Conservation (phyloP, 2,113 vertebrate species). For the Paradoxurus hermaphroditus region DNA sequence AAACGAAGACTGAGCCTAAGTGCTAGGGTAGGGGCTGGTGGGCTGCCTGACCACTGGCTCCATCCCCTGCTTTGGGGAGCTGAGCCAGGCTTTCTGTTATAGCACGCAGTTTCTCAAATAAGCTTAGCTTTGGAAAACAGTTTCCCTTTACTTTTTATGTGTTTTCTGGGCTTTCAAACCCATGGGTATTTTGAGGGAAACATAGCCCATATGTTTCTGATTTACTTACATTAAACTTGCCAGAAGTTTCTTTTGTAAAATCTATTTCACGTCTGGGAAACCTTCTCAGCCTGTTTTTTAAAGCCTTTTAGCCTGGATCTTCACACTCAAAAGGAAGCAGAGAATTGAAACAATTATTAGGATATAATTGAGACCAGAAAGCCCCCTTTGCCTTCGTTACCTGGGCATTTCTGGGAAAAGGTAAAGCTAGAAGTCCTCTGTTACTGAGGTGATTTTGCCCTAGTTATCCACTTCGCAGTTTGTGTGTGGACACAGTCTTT, state of each 20-base stretch:
- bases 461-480: background rate
- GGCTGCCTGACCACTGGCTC: background rate
- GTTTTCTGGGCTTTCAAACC: conserved; percentile 68
- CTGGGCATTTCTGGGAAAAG: conserved; percentile 32
- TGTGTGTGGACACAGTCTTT: background rate
- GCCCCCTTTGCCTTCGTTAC: background rate
- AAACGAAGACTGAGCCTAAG: background rate
- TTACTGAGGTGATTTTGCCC: background rate
- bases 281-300: conserved; percentile 58
- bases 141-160: conserved; percentile 59
- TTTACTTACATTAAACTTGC: conserved; percentile 73
- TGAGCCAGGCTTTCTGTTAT: background rate
- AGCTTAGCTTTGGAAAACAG: conserved; percentile 46
- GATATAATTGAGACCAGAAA: conserved; percentile 48
- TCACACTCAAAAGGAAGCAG: conserved; percentile 70
- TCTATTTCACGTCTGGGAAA: conserved; percentile 75
- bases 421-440: background rate
- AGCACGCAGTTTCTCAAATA: background rate
- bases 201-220: conserved; percentile 75
- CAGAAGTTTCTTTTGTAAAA: conserved; percentile 76
- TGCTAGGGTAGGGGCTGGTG: background rate
- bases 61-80: background rate
- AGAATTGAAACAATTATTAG: conserved; percentile 62
- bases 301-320: conserved; percentile 56
- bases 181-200: conserved; percentile 72